Conservation (phyloP, 1,140 invertebrate species). For the Battus philenor region DNA sequence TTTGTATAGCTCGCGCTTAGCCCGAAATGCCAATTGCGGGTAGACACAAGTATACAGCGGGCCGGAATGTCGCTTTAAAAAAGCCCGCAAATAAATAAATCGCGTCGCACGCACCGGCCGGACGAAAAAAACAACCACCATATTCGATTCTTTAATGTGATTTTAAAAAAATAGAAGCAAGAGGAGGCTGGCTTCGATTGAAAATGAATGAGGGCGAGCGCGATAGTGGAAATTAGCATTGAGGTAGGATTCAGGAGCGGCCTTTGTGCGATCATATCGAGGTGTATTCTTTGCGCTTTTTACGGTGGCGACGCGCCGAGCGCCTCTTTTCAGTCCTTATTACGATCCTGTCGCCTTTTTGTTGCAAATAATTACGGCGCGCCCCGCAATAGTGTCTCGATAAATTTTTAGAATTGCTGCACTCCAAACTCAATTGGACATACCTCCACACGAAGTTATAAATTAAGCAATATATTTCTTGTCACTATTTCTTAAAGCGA, state of each 20-base stretch:
- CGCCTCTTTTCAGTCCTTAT: slow-evolving; percentile 57
- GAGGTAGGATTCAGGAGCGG: slow-evolving; percentile 70
- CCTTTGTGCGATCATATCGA: slow-evolving; percentile 75
- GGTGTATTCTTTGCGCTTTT: slow-evolving; percentile 75
- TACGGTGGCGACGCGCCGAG: slow-evolving; percentile 55
- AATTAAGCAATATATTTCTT: slow-evolving; percentile 12
- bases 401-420: slow-evolving; percentile 26
- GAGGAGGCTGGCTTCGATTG: slow-evolving; percentile 67
- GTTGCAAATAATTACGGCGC: slow-evolving; percentile 62
- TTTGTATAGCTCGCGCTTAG: slow-evolving; percentile 72
- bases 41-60: slow-evolving; percentile 74
- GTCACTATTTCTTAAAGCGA: too few species aligned
- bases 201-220: slow-evolving; percentile 74
- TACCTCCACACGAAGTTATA: background rate
- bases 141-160: slow-evolving; percentile 75
- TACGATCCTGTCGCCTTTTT: slow-evolving; percentile 64
- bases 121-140: slow-evolving; percentile 65
- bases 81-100: slow-evolving; percentile 73
- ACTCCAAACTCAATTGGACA: slow-evolving; percentile 13
- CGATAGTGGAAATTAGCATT: slow-evolving; percentile 76
- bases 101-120: slow-evolving; percentile 66
- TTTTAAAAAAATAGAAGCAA: slow-evolving; percentile 73
- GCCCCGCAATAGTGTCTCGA: slow-evolving; percentile 29
- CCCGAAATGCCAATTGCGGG: slow-evolving; percentile 73
- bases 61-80: slow-evolving; percentile 73